phyloP scores from a whole-genome alignment of 2,797 vertebrate species.

The Micromesistius poutassou region DNA sequence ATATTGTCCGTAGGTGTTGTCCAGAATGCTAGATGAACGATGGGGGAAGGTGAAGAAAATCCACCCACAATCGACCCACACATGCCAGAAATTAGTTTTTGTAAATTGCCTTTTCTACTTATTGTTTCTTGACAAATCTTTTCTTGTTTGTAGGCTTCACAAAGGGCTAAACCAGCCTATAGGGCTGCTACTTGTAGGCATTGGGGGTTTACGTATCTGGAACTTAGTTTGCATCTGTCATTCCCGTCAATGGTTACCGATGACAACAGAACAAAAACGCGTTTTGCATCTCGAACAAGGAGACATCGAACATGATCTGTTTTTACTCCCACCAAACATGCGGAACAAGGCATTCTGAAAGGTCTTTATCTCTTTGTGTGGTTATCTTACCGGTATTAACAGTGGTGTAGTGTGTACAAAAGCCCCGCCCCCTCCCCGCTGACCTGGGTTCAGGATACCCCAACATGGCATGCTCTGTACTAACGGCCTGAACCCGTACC shows the following conservation, averaged over 20 bases:
- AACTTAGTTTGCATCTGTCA: conserved; percentile 34
- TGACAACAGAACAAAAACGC: conserved; percentile 17
- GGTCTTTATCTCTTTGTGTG: conserved; percentile 58
- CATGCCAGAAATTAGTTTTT: conserved; percentile 42
- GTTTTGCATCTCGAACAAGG: not conserved
- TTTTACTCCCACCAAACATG: conserved; percentile 50
- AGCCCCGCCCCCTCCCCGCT: not conserved
- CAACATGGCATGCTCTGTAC: conserved; percentile 60
- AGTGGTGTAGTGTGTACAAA: conserved; percentile 49
- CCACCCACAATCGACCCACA: conserved; percentile 25
- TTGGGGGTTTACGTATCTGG: conserved; percentile 36
- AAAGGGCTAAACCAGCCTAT: conserved; percentile 67
- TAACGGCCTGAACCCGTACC: conserved; percentile 49
- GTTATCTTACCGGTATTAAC: conserved; percentile 58
- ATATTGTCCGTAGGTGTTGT: conserved; percentile 46
- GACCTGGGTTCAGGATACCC: conserved; percentile 14
- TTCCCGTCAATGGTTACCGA: conserved; percentile 25
- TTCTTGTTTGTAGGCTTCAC: conserved; percentile 40
- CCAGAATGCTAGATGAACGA: conserved; percentile 23
- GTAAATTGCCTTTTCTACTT: conserved; percentile 25
- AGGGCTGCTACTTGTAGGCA: conserved; percentile 58
- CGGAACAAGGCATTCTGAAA: conserved; percentile 50
- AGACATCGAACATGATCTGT: conserved; percentile 52
- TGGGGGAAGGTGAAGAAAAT: conserved; percentile 20
- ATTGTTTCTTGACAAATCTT: conserved; percentile 27